Conservation (phyloP, 2,888 invertebrate genomes). For the Sinhomidia bicolor region DNA sequence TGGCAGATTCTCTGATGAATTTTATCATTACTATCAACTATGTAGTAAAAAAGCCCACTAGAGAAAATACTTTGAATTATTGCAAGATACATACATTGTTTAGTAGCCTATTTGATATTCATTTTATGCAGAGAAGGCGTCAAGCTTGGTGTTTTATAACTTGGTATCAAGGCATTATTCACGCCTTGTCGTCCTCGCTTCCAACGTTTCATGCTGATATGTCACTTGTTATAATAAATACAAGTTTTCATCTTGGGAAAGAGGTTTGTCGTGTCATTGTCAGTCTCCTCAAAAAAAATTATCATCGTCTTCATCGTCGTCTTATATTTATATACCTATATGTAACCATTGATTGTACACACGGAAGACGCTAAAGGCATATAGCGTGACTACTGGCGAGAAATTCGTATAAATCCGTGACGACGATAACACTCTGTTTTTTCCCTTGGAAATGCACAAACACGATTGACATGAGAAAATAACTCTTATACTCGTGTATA, state of each 20-base stretch:
- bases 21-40: neutral
- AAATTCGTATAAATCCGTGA: too few species aligned
- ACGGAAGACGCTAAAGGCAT: too few species aligned
- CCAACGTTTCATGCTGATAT: neutral
- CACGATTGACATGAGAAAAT: too few species aligned
- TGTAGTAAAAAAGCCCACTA: neutral
- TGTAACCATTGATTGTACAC: too few species aligned
- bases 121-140: slow-evolving; percentile 6
- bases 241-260: neutral
- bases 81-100: neutral
- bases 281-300: slow-evolving; percentile 13
- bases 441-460: too few species aligned
- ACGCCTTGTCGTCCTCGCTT: neutral
- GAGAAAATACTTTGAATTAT: neutral
- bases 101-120: neutral
- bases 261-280: slow-evolving; percentile 48
- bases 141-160: slow-evolving; percentile 18
- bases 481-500: too few species aligned
- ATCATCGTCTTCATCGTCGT: neutral
- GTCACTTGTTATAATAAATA: slow-evolving; percentile 6
- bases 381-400: too few species aligned
- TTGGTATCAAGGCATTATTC: neutral
- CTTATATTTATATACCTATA: too few species aligned
- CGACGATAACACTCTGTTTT: too few species aligned
- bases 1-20: neutral